Evolutionary conservation across 1,140 invertebrate genomes (phyloP), one percentile per base, ranked within the genome.

Genomic region (Apis dorsata): DNA sequence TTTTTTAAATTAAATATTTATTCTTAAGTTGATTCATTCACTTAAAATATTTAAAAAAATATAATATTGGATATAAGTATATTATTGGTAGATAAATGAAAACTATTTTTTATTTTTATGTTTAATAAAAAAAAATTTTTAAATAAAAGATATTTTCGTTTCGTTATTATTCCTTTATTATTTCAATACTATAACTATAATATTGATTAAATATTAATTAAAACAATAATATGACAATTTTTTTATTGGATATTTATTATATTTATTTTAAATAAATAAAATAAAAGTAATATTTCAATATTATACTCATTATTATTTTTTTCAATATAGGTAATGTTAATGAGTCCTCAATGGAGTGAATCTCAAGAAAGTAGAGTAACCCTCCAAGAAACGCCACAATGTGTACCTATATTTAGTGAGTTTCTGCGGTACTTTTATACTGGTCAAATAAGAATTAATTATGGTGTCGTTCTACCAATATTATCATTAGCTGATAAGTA

Each of bases 391-490:
- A 97, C 98, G 34, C 96, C 97, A 8, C 96, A 96, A 79, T 98
- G 98, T 92, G 96, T 96, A 57, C 94, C 95, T 81, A 97, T 98
- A 49, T 99, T 99, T 94, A 97, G 97, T 81, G 96, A 97, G 91
- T 99, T 99, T 94, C 94, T 99, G 19, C 94, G 95, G 55, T 99
- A 99, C 94, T 97, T 99, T 91, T 99, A 99, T 94, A 98, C 98
- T 4, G 98, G 98, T 28, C 96, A 97, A 92, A 97, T 99, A 86
- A 95, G 96, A 88, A 97, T 99, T 85, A 97, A 96, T 55, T 95
- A 98, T 89, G 95, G 95, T 60, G 96, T 96, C 77, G 98, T 98
- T 44, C 95, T 99, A 92, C 97, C 98, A 19, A 96, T 99, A 84
- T 94, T 99, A 53, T 97, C 96, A 10, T 93, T 99, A 60, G 98